Evolutionary conservation across 2,888 invertebrate genomes (phyloP).

Genomic region (Pristionchus entomophagus): DNA sequence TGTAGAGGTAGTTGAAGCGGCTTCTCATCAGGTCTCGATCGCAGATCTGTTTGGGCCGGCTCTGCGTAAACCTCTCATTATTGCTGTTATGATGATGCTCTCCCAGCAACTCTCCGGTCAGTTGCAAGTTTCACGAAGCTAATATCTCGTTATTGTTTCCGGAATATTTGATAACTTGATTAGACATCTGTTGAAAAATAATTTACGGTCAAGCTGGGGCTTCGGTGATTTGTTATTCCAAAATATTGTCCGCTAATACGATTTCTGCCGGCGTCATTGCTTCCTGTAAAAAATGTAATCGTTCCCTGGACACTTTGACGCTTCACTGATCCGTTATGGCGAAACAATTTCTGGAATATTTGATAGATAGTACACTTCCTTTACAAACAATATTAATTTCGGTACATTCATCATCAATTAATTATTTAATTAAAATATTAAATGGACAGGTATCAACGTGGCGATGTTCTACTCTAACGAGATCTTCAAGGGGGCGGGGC

Average conservation of each 20-base stretch:
- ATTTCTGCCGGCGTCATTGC: too few relatives aligned
- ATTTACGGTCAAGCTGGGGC: too few relatives aligned
- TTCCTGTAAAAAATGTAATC: background rate
- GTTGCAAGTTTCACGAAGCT: background rate
- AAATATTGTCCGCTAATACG: too few relatives aligned
- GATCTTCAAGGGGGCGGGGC: conserved; percentile 85
- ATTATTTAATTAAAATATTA: background rate
- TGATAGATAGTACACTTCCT: too few relatives aligned
- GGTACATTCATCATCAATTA: background rate
- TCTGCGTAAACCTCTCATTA: conserved; percentile 86
- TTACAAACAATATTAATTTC: too few relatives aligned
- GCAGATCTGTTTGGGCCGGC: conserved; percentile 62
- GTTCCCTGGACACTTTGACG: background rate
- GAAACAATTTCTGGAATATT: background rate
- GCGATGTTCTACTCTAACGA: conserved; percentile 83
- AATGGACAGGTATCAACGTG: conserved; percentile 67
- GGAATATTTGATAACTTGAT: too few relatives aligned
- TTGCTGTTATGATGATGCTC: conserved; percentile 87
- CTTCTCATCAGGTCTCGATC: conserved; percentile 53
- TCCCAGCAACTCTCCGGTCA: conserved; percentile 90
- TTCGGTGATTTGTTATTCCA: too few relatives aligned
- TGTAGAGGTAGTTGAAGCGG: conserved; percentile 43
- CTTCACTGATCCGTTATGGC: background rate
- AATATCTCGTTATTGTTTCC: too few relatives aligned
- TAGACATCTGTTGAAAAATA: too few relatives aligned